These are phyloP conservation scores for Pantherophis guttatus DNA, from an alignment of 2,113 vertebrate genomes.

Conservation along the genomic window DNA sequence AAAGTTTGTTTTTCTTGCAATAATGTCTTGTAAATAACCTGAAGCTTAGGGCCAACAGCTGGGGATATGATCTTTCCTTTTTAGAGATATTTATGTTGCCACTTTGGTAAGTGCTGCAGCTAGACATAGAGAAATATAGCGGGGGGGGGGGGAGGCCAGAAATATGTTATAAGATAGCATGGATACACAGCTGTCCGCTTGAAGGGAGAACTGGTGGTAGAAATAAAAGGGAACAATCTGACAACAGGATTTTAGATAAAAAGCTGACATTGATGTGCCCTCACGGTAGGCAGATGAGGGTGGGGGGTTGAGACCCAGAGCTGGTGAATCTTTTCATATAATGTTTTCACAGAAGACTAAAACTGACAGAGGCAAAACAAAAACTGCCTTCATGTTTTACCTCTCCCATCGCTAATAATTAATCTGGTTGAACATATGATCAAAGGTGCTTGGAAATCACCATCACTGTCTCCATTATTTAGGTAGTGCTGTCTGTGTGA, in stretches of 20 bases:
- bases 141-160: background rate
- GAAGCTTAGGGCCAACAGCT: background rate
- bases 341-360: slow-evolving; percentile 7
- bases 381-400: slow-evolving; percentile 42
- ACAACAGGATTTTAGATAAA: slow-evolving; percentile 39
- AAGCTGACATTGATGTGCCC: slow-evolving; percentile 42
- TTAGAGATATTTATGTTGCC: slow-evolving; percentile 9
- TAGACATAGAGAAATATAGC: background rate
- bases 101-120: background rate
- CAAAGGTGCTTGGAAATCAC: slow-evolving; percentile 42
- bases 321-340: slow-evolving; percentile 16
- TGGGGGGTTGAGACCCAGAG: background rate
- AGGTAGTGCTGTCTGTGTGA: background rate
- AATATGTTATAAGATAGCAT: slow-evolving; percentile 24
- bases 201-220: slow-evolving; percentile 8
- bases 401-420: slow-evolving; percentile 39
- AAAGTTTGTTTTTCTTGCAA: background rate
- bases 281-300: background rate
- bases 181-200: slow-evolving; percentile 19
- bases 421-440: slow-evolving; percentile 22
- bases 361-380: slow-evolving; percentile 33
- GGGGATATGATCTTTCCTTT: background rate
- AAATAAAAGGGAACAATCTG: slow-evolving; percentile 38
- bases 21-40: background rate
- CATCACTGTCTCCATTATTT: background rate